Conservation (phyloP, 2,797 vertebrate species). For the Fratercula arctica region DNA sequence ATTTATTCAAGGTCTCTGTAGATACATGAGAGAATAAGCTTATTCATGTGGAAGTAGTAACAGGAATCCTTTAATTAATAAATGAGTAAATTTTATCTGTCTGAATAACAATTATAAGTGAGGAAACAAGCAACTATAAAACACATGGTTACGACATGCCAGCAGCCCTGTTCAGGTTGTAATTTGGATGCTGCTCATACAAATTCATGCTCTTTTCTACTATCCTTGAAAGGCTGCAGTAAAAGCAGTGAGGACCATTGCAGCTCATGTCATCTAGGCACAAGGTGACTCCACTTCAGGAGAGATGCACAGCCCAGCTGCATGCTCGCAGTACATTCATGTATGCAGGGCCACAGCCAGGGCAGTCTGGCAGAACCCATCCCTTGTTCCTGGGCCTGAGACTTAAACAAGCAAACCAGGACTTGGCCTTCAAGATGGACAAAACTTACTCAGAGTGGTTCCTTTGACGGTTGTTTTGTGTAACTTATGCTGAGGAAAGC, state of each 20-base stretch:
- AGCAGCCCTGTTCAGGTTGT: neutral
- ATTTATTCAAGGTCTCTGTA: neutral
- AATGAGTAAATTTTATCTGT: neutral
- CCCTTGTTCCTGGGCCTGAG: neutral
- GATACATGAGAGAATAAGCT: neutral
- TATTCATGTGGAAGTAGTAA: neutral
- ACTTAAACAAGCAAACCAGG: no score
- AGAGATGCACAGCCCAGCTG: no score
- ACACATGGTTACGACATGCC: neutral
- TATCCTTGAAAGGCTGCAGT: neutral
- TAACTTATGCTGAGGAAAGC: neutral
- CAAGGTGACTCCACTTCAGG: neutral
- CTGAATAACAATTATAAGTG: neutral
- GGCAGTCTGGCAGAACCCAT: no score
- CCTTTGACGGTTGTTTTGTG: neutral
- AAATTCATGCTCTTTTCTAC: neutral
- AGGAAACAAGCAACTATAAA: neutral
- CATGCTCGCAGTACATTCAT: rapidly evolving
- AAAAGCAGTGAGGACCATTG: neutral
- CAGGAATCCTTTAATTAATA: neutral
- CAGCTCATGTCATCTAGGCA: neutral
- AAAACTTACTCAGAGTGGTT: neutral
- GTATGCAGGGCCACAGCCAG: neutral
- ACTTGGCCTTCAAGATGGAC: neutral
- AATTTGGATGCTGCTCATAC: neutral